phyloP scores from a whole-genome alignment of 2,113 vertebrate genomes.

The Psettodes erumei region DNA sequence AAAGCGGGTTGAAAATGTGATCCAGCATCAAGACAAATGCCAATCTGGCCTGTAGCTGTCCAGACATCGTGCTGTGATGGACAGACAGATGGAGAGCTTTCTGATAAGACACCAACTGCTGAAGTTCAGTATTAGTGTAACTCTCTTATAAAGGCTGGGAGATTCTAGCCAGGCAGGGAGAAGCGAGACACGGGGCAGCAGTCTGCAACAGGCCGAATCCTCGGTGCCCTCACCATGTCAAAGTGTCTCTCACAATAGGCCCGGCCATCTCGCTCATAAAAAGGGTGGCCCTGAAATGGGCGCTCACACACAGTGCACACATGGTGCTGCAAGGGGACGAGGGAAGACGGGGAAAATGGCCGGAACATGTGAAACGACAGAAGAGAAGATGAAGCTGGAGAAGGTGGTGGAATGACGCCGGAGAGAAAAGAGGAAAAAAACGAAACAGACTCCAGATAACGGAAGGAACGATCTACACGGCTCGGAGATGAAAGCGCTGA shows the following conservation, averaged over 20 bases:
- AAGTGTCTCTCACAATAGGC: slow-evolving; percentile 82
- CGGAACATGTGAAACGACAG: slow-evolving; percentile 4
- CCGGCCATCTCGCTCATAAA: slow-evolving; percentile 77
- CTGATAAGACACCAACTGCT: neutral
- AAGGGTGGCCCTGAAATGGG: slow-evolving; percentile 80
- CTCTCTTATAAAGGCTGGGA: slow-evolving; percentile 15
- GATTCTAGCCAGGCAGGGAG: slow-evolving; percentile 25
- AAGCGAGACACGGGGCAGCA: slow-evolving; percentile 23
- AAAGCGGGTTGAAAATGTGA: neutral
- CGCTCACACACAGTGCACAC: slow-evolving; percentile 81
- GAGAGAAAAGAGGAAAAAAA: neutral
- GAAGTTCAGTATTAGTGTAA: slow-evolving; percentile 17
- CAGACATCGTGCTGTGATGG: neutral
- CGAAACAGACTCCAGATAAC: neutral
- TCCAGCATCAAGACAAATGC: neutral
- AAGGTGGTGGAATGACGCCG: neutral
- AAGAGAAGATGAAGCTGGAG: neutral
- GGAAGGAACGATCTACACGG: neutral
- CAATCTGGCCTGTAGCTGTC: neutral
- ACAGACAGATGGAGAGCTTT: neutral
- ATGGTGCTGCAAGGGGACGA: slow-evolving; percentile 69
- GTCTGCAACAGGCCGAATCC: slow-evolving; percentile 15
- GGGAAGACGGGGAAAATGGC: slow-evolving; percentile 19
- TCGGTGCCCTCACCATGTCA: slow-evolving; percentile 78
- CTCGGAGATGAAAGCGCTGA: neutral